Conservation (phyloP, 2,113 vertebrate species). For the Clarias gariepinus region DNA sequence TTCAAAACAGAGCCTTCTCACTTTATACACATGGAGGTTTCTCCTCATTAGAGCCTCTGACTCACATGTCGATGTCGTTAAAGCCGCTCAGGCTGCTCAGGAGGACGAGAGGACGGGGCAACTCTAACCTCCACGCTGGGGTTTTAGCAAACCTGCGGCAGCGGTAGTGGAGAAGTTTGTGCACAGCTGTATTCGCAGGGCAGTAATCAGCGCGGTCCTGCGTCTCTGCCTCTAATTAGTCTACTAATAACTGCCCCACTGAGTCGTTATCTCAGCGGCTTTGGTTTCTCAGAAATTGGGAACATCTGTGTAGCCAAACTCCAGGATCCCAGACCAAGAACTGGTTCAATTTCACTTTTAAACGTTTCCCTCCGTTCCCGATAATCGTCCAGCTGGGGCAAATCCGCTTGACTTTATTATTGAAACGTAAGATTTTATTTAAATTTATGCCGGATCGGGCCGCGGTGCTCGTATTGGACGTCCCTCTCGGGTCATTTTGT, state of each 20-base stretch:
- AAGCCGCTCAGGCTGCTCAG: not conserved
- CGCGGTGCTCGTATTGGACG: too few species aligned
- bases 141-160: not conserved
- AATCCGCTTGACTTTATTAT: too few species aligned
- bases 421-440: too few species aligned
- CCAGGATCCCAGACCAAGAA: not conserved
- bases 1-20: not conserved
- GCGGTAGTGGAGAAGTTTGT: not conserved
- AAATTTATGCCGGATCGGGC: not conserved
- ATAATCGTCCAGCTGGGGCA: not conserved
- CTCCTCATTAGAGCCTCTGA: not conserved
- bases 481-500: conserved; percentile 3
- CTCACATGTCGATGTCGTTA: not conserved
- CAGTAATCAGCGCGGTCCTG: conserved; percentile 25
- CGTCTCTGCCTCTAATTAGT: conserved; percentile 50
- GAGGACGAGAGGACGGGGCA: too few species aligned
- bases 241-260: conserved; percentile 13
- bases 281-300: conserved; percentile 30
- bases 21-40: not conserved
- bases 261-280: conserved; percentile 33
- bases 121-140: too few species aligned
- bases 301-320: conserved; percentile 40
- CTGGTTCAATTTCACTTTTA: not conserved
- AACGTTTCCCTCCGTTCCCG: not conserved
- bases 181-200: conserved; percentile 19